A percentile compares a stretch with the other conserved stretches of the same genome.
Conservation (phyloP, 2,113 vertebrate species). For the Sigmodon hispidus region DNA sequence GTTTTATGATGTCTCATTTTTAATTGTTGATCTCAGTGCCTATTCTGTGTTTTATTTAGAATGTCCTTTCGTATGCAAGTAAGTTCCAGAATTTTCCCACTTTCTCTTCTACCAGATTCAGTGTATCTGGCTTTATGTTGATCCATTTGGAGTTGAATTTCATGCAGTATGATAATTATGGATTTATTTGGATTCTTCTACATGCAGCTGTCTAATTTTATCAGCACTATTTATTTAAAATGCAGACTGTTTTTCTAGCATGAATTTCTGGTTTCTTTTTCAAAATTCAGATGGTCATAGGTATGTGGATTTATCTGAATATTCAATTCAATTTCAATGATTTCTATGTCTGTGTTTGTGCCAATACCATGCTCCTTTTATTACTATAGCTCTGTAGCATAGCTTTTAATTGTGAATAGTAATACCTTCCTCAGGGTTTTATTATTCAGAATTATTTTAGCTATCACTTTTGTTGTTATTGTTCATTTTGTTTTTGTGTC, state of each 20-base stretch:
- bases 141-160: not conserved
- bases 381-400: not conserved
- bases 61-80: not conserved
- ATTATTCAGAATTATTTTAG: not conserved
- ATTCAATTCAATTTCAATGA: not conserved
- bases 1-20: not conserved
- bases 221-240: not conserved
- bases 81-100: not conserved
- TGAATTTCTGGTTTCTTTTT: not conserved
- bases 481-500: not conserved
- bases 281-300: not conserved
- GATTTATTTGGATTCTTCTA: not conserved
- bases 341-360: not conserved
- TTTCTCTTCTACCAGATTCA: not conserved
- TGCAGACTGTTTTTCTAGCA: not conserved
- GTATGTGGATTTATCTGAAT: not conserved
- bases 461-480: not conserved
- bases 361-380: not conserved
- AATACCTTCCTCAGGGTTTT: not conserved
- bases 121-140: not conserved
- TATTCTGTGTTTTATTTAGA: not conserved
- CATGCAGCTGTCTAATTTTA: not conserved
- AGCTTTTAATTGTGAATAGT: not conserved
- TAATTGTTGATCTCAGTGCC: not conserved
- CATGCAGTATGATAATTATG: not conserved